Base-by-base conservation (phyloP, 2,888 invertebrate genomes). In the Ophion obscuratus region DNA sequence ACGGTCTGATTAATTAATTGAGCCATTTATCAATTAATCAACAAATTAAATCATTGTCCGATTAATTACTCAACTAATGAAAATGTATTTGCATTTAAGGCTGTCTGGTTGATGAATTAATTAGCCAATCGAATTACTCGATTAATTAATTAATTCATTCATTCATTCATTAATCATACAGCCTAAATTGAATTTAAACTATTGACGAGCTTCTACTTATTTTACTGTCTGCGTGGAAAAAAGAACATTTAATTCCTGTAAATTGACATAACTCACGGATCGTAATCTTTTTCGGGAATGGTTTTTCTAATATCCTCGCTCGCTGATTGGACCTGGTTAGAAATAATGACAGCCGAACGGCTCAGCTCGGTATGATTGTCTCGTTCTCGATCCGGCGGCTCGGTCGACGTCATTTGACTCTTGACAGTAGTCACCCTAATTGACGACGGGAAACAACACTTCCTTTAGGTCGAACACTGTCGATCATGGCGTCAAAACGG, bases 341-440 rank as follows among this genome's bases (percentile, higher is more conserved):
- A 71, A 75, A 78, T 83, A 17, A 73, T 53, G n/a, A 84, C 17
- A 10, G 83, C 85, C 27, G 88, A 85, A n/a, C 84, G 87, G 78
- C 86, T 87, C 17, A 20, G 71, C 53, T 88, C 87, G 40, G 81
- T 78, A 24, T 57, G 78, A 70, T 81, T 84, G 66, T 89, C 82
- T n/a, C 64, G 74, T 47, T 83, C 81, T 10, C 81, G 76, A 81
- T 88, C 88, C 59, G 84, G 76, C 40, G 83, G 59, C 40, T 89
- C 85, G 27, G 74, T 86, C 6, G 89, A 86, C 31, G 87, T 88
- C 70, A 88, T 82, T 83, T 91, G 89, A 75, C 88, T 91, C 82
- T 85, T 90, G 27, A 90, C 76, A 14, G 75, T 82, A 7, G 87
- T 89, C 20, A 89, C 89, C 59, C 90, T 90, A 64, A 57, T 61